Conservation (phyloP, 2,797 vertebrate genomes). For the Eulemur albifrons region DNA sequence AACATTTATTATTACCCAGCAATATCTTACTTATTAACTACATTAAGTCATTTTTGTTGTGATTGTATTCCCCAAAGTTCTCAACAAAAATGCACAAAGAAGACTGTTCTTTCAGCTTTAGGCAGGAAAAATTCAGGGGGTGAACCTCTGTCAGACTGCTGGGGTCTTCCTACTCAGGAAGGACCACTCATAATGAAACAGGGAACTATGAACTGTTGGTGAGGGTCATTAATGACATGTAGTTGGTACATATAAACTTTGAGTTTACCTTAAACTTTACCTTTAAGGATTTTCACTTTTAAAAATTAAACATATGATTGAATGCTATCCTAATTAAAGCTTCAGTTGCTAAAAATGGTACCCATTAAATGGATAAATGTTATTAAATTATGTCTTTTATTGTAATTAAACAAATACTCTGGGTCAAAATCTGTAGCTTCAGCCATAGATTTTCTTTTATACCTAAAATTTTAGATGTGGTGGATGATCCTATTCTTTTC, state of each 20-base stretch:
- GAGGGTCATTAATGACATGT: not conserved
- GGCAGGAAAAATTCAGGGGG: not conserved
- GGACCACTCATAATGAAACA: not conserved
- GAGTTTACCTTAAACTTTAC: not conserved
- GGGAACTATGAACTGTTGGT: not conserved
- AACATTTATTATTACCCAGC: not conserved
- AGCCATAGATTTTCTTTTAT: constrained; percentile 23
- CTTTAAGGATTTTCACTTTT: not conserved
- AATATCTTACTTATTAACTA: not conserved
- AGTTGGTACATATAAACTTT: not conserved
- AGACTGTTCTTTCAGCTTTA: not conserved
- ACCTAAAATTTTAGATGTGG: not conserved
- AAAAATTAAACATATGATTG: not conserved
- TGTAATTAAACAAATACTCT: constrained; percentile 2
- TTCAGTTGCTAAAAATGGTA: not conserved
- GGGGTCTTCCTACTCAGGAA: not conserved
- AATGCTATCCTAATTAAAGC: not conserved
- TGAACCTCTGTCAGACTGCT: not conserved
- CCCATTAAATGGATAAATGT: not conserved
- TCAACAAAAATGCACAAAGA: not conserved
- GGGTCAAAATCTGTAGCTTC: not conserved
- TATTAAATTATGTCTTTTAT: constrained; percentile 7
- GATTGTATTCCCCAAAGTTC: not conserved
- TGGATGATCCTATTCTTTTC: not conserved
- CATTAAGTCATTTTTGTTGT: constrained; percentile 21